A percentile compares a stretch with the other conserved stretches of the same genome.
Evolutionary conservation across 2,888 invertebrate species (phyloP).

Genomic region (Hydraecia micacea): DNA sequence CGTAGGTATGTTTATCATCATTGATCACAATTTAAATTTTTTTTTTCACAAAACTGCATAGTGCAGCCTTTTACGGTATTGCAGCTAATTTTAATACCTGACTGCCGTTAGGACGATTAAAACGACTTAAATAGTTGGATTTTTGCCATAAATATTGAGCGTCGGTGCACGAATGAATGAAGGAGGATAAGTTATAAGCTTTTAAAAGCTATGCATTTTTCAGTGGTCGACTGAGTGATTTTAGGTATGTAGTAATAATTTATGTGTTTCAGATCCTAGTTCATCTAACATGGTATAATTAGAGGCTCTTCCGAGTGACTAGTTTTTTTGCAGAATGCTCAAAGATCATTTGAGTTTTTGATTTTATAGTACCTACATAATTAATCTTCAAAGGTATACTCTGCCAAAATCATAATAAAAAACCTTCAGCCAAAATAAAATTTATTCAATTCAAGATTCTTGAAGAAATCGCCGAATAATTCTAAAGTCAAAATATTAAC

Average conservation of each 20-base stretch:
- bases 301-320: background rate
- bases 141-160: constrained; percentile 27
- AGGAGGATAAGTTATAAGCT: background rate
- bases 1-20: background rate
- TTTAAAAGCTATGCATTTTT: constrained; percentile 7
- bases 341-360: background rate
- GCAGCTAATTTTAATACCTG: constrained; percentile 16
- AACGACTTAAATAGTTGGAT: constrained; percentile 11
- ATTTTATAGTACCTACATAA: background rate
- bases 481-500: background rate
- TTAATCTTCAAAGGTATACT: background rate
- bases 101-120: constrained; percentile 1
- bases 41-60: background rate
- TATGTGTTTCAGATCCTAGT: background rate
- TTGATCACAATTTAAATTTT: too few species aligned
- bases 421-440: background rate
- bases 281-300: background rate
- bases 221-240: background rate
- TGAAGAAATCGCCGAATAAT: background rate
- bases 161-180: constrained; percentile 12
- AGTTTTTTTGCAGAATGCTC: background rate
- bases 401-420: too few species aligned
- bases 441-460: background rate
- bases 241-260: background rate
- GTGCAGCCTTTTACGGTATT: background rate